A percentile compares a stretch with the other conserved stretches of the same genome.
phyloP scores from a whole-genome alignment of 2,113 vertebrate species.

The Thamnaconus septentrionalis region DNA sequence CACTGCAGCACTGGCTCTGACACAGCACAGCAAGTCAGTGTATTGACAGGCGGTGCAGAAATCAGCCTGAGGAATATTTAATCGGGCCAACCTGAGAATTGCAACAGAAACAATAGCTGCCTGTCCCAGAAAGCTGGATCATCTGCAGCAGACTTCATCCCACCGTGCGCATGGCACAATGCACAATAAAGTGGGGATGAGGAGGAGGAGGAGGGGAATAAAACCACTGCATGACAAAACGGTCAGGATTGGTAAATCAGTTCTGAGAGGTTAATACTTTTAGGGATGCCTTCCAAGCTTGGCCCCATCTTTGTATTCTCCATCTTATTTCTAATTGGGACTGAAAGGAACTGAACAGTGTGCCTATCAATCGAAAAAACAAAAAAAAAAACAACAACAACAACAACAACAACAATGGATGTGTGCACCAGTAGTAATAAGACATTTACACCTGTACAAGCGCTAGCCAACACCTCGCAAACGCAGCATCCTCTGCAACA shows the following conservation, averaged over 20 bases:
- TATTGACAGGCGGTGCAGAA: slow-evolving; percentile 24
- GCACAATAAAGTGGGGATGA: too few species aligned
- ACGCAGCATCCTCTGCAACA: slow-evolving; percentile 1
- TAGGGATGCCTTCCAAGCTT: not conserved
- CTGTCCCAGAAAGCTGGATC: too few species aligned
- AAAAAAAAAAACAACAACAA: too few species aligned
- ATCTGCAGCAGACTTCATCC: too few species aligned
- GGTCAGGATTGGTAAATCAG: not conserved
- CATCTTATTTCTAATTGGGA: not conserved
- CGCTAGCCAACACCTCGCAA: not conserved
- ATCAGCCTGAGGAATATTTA: not conserved
- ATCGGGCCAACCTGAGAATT: not conserved
- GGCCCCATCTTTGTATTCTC: slow-evolving; percentile 1
- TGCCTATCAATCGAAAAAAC: slow-evolving; percentile 13
- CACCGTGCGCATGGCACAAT: too few species aligned
- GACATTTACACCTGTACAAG: not conserved
- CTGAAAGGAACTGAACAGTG: too few species aligned
- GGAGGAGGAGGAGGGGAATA: too few species aligned
- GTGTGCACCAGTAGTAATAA: not conserved
- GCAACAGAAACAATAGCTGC: not conserved
- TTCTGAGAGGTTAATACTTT: too few species aligned
- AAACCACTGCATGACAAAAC: too few species aligned
- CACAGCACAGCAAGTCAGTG: slow-evolving; percentile 59
- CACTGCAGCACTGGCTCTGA: slow-evolving; percentile 73
- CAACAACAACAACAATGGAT: slow-evolving; percentile 29